phyloP scores from a whole-genome alignment of 1,140 invertebrate species.

The Gonatopus flavifemur region DNA sequence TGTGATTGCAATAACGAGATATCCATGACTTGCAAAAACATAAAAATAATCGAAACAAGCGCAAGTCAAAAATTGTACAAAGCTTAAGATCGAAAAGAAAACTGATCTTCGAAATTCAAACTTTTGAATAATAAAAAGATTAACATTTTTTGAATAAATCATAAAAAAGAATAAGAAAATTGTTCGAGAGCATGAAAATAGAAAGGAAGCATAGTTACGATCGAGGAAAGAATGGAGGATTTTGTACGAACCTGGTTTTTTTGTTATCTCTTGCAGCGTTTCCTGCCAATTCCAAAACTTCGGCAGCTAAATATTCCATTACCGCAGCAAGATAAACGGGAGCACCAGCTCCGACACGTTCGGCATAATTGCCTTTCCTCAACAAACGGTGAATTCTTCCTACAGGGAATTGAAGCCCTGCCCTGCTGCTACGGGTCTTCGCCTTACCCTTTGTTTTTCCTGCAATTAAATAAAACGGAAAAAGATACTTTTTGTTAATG shows the following conservation, averaged over 20 bases:
- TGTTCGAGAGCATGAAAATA: neutral
- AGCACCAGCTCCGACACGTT: slow-evolving; percentile 65
- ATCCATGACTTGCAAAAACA: too few relatives aligned
- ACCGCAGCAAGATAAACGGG: slow-evolving; percentile 69
- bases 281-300: slow-evolving; percentile 61
- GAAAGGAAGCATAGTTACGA: slow-evolving; percentile 5
- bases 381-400: slow-evolving; percentile 65
- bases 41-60: too few relatives aligned
- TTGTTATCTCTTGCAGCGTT: slow-evolving; percentile 61
- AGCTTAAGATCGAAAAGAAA: too few relatives aligned
- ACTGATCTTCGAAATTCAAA: too few relatives aligned
- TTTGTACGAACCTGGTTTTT: slow-evolving; percentile 46
- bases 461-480: slow-evolving; percentile 1
- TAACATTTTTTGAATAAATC: too few relatives aligned
- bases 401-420: slow-evolving; percentile 71
- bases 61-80: too few relatives aligned
- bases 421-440: slow-evolving; percentile 64
- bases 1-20: too few relatives aligned
- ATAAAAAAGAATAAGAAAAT: neutral
- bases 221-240: too few relatives aligned
- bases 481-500: neutral
- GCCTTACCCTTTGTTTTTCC: slow-evolving; percentile 59
- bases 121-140: too few relatives aligned
- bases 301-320: slow-evolving; percentile 65
- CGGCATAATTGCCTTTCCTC: slow-evolving; percentile 66